A percentile compares a stretch with the other conserved stretches of the same genome.
Evolutionary conservation across 2,797 vertebrate genomes (phyloP).

Genomic region (Myiothlypis chrysogaster): DNA sequence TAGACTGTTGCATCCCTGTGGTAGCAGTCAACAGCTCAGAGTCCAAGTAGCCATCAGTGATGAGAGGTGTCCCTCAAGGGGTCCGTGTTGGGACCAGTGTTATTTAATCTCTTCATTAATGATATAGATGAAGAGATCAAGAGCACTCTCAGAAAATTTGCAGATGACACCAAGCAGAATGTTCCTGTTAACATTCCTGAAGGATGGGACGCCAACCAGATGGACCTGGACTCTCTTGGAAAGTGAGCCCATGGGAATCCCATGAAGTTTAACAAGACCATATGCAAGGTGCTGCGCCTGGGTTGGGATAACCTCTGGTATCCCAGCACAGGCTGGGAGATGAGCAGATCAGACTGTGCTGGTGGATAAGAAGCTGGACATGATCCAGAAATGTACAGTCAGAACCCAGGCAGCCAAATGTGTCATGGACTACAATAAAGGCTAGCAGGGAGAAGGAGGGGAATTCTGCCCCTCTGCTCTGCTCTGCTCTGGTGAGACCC

Average conservation of each 20-base stretch:
- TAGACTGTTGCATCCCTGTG: neutral
- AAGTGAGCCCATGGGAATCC: neutral
- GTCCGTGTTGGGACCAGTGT: rapidly evolving
- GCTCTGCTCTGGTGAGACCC: neutral
- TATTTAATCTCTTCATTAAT: neutral
- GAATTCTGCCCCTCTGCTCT: neutral
- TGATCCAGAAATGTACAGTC: rapidly evolving
- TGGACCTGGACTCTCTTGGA: rapidly evolving
- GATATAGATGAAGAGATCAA: neutral
- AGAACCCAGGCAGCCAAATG: rapidly evolving
- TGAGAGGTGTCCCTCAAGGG: too few species aligned
- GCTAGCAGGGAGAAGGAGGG: neutral
- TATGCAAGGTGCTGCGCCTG: neutral
- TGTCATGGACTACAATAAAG: neutral
- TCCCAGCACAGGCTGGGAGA: neutral
- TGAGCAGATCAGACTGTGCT: neutral
- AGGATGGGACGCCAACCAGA: neutral
- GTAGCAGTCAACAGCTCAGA: neutral
- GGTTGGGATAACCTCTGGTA: rapidly evolving
- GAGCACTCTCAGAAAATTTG: neutral
- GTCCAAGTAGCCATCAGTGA: neutral
- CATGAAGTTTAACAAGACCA: neutral
- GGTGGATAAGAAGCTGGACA: neutral
- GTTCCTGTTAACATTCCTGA: neutral
- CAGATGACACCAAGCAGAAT: neutral